Base-by-base conservation (phyloP, 2,888 invertebrate species). In the Eupeodes latifasciatus region DNA sequence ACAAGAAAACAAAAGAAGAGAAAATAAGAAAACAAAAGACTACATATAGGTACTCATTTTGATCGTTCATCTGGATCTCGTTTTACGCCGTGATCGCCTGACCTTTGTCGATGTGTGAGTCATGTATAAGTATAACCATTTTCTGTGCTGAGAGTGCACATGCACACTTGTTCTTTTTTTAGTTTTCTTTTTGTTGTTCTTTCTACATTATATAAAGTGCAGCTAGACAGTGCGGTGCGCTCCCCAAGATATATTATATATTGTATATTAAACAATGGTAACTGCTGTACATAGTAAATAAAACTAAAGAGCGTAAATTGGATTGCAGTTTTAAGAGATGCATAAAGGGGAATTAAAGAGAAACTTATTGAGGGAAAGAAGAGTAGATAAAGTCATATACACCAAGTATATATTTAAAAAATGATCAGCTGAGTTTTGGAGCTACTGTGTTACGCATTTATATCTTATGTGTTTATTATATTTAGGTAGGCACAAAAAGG, bases 61-160 rank as follows among this genome's bases (percentile, higher is more conserved):
- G 71, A 57, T 57, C 72, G 40, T 59, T 72, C 57, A 59, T 72
- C 72, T 72, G 59, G 47, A 72, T 72, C 34, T 72, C 59, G 34
- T 49, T 72, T 72, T 78, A 74, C 55, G 67, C 71, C 71, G 76
- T 83, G 83, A 84, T 84, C 76, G 87, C 72, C 77, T 87, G 87
- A 87, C 80, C 87, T 80, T 84, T 87, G 87, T 62, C 83, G 67
- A 87, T 87, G 87, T 83, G 84, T 87, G 76, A 77, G 87, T 87
- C 83, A 85, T 78, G n/a, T 81, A 74, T 14, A 57, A 49, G n/a
- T 81, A 74, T 14, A 57, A 49, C 62, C 57, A 47, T 64, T 27
- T 27, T 27, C 27, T 27, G 27, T 3, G 3, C 36, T 12, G n/a
- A 27, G 16, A 69, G 40, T 19, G 55, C 27, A 27, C 27, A 27